These are phyloP conservation scores for Myrmophylax atrothorax DNA, from an alignment of 2,113 vertebrate genomes.

Conservation along the genomic window DNA sequence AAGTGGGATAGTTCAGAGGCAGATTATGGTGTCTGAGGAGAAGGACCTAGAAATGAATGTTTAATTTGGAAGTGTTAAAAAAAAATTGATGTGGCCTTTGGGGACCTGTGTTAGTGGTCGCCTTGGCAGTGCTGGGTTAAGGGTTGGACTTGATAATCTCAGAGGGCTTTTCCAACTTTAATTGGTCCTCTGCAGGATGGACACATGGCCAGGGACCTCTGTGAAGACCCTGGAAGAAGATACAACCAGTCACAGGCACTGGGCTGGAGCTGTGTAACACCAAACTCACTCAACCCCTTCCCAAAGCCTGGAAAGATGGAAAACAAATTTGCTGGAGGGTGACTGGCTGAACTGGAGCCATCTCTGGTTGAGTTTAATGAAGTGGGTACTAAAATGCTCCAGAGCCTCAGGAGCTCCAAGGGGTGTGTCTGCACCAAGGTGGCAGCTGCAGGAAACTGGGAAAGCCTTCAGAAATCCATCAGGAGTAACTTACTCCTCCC, in stretches of 20 bases:
- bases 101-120: background rate
- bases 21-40: background rate
- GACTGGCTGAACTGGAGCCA: background rate
- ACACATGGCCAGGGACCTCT: background rate
- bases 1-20: background rate
- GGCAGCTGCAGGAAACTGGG: background rate
- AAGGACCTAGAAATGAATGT: background rate
- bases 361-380: background rate
- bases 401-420: background rate
- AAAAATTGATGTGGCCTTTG: accelerated
- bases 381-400: background rate
- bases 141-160: background rate
- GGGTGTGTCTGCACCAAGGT: background rate
- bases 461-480: background rate
- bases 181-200: accelerated
- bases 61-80: background rate
- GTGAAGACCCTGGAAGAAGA: background rate
- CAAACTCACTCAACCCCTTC: background rate
- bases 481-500: background rate
- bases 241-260: accelerated
- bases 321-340: background rate
- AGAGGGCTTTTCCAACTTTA: background rate
- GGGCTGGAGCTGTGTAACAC: background rate
- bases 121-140: background rate
- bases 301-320: background rate